Conservation (phyloP, 2,113 vertebrate genomes). For the Carassius carassius region DNA sequence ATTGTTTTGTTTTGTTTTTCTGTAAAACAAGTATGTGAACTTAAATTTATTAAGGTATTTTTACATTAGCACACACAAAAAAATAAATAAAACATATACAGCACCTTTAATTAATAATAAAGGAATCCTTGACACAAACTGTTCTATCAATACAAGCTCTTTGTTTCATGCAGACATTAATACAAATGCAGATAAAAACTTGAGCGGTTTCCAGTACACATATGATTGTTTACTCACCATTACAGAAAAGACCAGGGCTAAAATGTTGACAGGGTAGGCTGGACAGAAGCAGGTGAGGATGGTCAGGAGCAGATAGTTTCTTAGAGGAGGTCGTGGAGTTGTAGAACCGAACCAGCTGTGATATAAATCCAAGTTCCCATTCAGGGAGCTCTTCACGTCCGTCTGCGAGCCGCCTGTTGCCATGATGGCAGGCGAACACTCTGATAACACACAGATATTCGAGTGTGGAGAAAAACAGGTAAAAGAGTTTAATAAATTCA, state of each 20-base stretch:
- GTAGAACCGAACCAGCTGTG: constrained; percentile 65
- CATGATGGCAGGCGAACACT: constrained; percentile 5
- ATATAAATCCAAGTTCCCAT: constrained; percentile 68
- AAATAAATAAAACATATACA: no score
- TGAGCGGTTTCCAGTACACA: neutral
- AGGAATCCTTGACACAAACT: neutral
- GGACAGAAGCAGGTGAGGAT: constrained; percentile 87
- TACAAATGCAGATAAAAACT: constrained; percentile 77
- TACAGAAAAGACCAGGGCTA: constrained; percentile 83
- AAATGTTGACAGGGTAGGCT: constrained; percentile 85
- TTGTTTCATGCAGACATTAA: constrained; percentile 81
- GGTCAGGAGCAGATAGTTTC: constrained; percentile 80
- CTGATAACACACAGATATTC: neutral
- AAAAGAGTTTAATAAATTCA: neutral
- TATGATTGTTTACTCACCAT: constrained; percentile 75
- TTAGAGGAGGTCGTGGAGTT: constrained; percentile 68
- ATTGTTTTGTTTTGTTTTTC: no score
- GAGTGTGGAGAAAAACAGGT: neutral
- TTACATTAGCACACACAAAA: no score
- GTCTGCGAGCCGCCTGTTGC: neutral
- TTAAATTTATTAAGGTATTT: no score
- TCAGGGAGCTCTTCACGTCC: constrained; percentile 61
- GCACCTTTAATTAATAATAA: neutral
- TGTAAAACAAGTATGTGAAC: no score
- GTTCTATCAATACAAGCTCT: neutral